Conservation (phyloP, 2,888 invertebrate genomes). For the Oscheius sp. region DNA sequence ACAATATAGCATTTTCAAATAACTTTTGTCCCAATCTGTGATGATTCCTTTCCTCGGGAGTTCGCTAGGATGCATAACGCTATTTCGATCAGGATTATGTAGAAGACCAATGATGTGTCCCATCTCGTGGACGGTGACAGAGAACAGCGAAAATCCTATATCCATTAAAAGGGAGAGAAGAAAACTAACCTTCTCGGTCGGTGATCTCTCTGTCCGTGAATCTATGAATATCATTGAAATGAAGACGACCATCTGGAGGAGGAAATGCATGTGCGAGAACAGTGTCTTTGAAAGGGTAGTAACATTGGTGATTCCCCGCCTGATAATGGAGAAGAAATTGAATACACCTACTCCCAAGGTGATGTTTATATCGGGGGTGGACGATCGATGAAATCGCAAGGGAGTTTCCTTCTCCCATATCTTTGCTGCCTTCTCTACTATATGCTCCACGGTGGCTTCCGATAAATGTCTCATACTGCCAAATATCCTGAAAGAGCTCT, state of each 20-base stretch:
- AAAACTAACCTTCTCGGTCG: neutral
- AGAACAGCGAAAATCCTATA: constrained; percentile 18
- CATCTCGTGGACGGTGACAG: constrained; percentile 27
- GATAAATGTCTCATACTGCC: neutral
- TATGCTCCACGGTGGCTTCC: neutral
- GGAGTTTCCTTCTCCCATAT: constrained; percentile 3
- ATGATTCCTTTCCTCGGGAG: constrained; percentile 5
- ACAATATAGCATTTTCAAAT: constrained; percentile 15
- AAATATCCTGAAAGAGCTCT: neutral
- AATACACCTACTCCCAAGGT: neutral
- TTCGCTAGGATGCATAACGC: constrained; percentile 27
- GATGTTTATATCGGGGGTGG: neutral
- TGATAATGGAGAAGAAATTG: neutral
- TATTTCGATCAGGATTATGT: constrained; percentile 21
- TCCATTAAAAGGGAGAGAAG: neutral
- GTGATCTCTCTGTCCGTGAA: constrained; percentile 14
- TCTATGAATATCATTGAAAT: constrained; percentile 20
- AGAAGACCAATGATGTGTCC: constrained; percentile 24
- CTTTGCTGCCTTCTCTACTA: neutral
- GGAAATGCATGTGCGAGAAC: constrained; percentile 22
- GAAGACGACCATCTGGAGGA: constrained; percentile 8
- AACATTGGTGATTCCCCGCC: constrained; percentile 19
- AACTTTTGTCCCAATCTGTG: constrained; percentile 8
- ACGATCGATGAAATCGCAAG: constrained; percentile 1
- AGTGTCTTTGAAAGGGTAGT: neutral